Conservation (phyloP, 2,113 vertebrate species). For the Spheniscus mendiculus region DNA sequence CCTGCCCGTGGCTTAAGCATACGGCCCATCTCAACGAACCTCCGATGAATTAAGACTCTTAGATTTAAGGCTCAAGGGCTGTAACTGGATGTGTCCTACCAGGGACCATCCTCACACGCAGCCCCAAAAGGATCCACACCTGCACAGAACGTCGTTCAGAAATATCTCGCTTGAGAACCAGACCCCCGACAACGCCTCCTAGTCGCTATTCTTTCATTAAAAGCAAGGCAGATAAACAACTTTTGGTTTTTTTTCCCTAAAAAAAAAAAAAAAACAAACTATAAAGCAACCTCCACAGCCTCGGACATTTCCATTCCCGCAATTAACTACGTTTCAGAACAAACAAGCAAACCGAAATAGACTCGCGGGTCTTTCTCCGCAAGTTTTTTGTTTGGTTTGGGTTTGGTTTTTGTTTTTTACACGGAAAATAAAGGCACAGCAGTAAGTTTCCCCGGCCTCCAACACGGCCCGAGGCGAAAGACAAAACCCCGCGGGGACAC, state of each 20-base stretch:
- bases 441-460: accelerated
- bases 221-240: neutral
- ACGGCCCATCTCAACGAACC: accelerated
- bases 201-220: too few relatives aligned
- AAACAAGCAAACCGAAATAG: neutral
- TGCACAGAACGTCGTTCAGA: accelerated
- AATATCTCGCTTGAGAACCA: accelerated
- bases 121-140: neutral
- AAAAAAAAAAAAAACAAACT: too few relatives aligned
- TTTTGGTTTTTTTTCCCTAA: neutral
- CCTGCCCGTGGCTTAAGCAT: accelerated
- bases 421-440: neutral
- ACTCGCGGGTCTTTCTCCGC: too few relatives aligned
- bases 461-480: neutral
- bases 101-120: neutral
- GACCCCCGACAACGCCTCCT: neutral
- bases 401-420: neutral
- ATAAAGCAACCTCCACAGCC: neutral
- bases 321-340: accelerated
- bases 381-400: neutral
- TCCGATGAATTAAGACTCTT: accelerated
- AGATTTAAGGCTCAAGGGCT: neutral
- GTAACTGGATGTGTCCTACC: accelerated
- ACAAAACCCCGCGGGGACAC: neutral
- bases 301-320: neutral